phyloP scores from a whole-genome alignment of 2,797 vertebrate species.

The Harpagifer antarcticus region DNA sequence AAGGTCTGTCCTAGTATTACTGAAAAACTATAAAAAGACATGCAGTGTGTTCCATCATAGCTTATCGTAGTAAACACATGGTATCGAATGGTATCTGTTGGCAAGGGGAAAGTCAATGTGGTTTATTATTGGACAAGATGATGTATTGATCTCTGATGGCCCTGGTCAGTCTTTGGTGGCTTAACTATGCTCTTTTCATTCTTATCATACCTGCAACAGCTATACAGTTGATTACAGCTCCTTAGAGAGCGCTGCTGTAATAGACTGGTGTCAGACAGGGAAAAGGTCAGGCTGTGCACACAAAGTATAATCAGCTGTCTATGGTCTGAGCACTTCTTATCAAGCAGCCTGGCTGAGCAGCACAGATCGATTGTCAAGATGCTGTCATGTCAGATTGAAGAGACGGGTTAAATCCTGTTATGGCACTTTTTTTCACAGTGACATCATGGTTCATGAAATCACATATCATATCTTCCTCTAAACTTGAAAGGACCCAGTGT shows the following conservation, averaged over 20 bases:
- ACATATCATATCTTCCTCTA: constrained; percentile 27
- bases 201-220: constrained; percentile 67
- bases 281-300: constrained; percentile 54
- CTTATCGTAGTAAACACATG: background rate
- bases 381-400: constrained; percentile 52
- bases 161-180: constrained; percentile 28
- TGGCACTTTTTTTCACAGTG: constrained; percentile 13
- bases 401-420: constrained; percentile 53
- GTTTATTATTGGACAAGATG: constrained; percentile 64
- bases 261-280: constrained; percentile 56
- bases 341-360: constrained; percentile 52
- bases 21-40: background rate
- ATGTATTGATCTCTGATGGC: constrained; percentile 65
- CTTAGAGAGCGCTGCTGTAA: constrained; percentile 59
- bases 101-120: constrained; percentile 47
- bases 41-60: constrained; percentile 1
- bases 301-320: constrained; percentile 66
- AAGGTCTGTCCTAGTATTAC: constrained; percentile 10
- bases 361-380: constrained; percentile 60
- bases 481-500: constrained; percentile 19
- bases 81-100: constrained; percentile 35
- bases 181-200: constrained; percentile 47
- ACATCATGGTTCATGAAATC: constrained; percentile 30
- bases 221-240: constrained; percentile 64
- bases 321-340: constrained; percentile 59